A percentile compares a stretch with the other conserved stretches of the same genome.
Evolutionary conservation across 2,113 vertebrate species (phyloP).

Genomic region (Turdus rufiventris): DNA sequence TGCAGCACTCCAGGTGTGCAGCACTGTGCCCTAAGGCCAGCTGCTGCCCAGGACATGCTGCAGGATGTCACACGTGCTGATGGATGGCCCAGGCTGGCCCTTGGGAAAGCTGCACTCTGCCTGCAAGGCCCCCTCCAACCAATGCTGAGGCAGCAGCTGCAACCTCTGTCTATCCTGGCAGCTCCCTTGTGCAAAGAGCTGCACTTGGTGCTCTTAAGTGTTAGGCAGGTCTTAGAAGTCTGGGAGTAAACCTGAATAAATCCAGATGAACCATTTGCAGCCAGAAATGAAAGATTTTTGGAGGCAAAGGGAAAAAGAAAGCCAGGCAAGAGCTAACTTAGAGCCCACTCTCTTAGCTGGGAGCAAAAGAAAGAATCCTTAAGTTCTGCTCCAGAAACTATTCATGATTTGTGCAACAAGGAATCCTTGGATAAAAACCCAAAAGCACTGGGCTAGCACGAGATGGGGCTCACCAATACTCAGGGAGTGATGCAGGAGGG

Average conservation of each 20-base stretch:
- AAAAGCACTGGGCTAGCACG: not conserved
- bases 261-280: not conserved
- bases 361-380: not conserved
- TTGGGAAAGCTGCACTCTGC: not conserved
- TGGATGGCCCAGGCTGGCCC: not conserved
- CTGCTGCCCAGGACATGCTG: not conserved
- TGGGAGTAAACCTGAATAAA: not conserved
- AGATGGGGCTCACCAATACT: not conserved
- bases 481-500: not conserved
- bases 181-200: fast-evolving
- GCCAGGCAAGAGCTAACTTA: not conserved
- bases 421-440: not conserved
- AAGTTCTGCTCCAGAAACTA: not conserved
- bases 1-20: not conserved
- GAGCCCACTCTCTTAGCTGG: not conserved
- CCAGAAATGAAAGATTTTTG: not conserved
- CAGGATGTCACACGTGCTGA: not conserved
- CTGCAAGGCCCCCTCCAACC: not conserved
- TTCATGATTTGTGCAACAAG: fast-evolving
- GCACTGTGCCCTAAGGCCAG: not conserved
- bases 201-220: not conserved
- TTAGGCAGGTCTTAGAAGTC: not conserved
- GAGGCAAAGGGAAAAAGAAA: not conserved
- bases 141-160: not conserved
- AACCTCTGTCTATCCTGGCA: not conserved